Evolutionary conservation across 2,888 invertebrate species (phyloP), one percentile per base, ranked within the genome.

Genomic region (Acanthosoma haemorrhoidale): DNA sequence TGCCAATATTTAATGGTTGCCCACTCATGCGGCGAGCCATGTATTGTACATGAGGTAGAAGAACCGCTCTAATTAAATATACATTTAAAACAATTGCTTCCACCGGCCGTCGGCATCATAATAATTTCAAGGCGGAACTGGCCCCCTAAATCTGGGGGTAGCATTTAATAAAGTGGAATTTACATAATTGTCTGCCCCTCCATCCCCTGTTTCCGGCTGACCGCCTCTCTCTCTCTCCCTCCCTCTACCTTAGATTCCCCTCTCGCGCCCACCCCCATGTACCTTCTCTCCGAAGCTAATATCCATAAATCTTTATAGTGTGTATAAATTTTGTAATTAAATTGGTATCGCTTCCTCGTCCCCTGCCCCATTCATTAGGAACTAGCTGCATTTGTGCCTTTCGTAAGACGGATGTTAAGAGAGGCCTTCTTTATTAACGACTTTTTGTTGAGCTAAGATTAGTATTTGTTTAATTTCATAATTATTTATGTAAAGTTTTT

Each of bases 211-310:
- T 32, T 43, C 66, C 39, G 39, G 38, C 29, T 31, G 39, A 41
- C 66, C 43, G 25, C 36, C 51, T 31, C 66, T 21, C 59, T 29
- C 59, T 59, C 59, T 25, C 25, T 21, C 61, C 9, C 36, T 32
- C 36, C 43, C 43, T 15, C 43, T 15, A 11, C 39, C 2, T 18
- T 43, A 39, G 18, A 31, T 58, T 39, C 32, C 60, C 66, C 41
- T 43, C 59, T 29, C 39, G 31, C 15, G 34, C 25, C 59, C 41
- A 34, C 60, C 41, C 71, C 70, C 63, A 39, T 51, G 57, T 39
- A 60, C 73, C 73, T 75, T n/a, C n/a, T n/a, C n/a, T 73, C 74
- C 74, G 76, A n/a, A 51, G n/a, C 51, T 51, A 51, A 51, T 51
- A 51, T 51, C 51, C 51, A 25, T 51, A 51, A 51, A 51, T 51